Base-by-base conservation (phyloP, 2,888 invertebrate species). In the Alcis repandata region DNA sequence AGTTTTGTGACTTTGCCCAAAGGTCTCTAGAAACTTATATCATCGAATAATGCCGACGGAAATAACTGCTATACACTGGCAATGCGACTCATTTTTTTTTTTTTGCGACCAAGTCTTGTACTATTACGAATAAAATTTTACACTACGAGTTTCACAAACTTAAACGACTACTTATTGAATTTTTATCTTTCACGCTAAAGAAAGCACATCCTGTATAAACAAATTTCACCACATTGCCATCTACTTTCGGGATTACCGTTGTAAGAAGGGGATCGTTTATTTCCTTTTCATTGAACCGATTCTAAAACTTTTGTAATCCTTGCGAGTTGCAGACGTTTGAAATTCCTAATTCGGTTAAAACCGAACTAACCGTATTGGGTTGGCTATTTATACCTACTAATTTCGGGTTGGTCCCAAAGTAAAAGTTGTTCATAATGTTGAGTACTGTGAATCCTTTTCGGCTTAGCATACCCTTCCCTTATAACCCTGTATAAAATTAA, bases 251-350 rank as follows among this genome's bases (percentile, higher is more conserved):
- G 91, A 92, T 92, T 91, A 92, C 87, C 83, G 83, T 89, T 90
- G 90, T 90, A 91, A 92, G 92, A 87, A 91, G 92, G 92, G 92
- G 92, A 91, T 91, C 90, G 79, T 89, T 88, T 88, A 90, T 91
- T 92, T 90, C 88, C 85, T 87, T 88, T 86, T 80, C 73, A 81
- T 80, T 75, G 77, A 71, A 75, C 75, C 67, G 79, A 68, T 85
- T 85, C 83, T 79, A 80, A 89, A 90, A 87, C 83, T 88, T 85
- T 80, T 64, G 58, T 48, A 57, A 52, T 61, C 58, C 56, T 27
- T 1, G 17, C 43, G 6, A 33, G 8, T 0, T 3, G 13, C 45
- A 56, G 45, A 36, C 45, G 19, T 32, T 53, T 40, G 15, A 27
- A 40, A 40, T 41, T 7, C 9, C 15, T 32, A 27, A 48, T 48